Base-by-base conservation (phyloP, 2,113 vertebrate genomes). In the Sturnus vulgaris region DNA sequence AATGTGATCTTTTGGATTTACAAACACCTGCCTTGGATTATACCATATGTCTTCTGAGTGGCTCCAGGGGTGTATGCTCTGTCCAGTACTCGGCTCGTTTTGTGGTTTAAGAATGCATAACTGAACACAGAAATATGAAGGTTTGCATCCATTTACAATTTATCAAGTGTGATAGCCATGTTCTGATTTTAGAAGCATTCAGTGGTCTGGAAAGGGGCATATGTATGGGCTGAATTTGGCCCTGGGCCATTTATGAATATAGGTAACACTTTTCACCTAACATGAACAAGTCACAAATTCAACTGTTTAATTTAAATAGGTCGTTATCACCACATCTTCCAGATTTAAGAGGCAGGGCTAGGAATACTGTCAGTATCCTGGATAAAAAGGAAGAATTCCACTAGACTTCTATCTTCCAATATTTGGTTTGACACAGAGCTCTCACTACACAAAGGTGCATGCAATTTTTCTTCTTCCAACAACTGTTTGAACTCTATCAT, bases 1-100 rank as follows among this genome's bases (percentile, higher is more conserved):
- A 88, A 92, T 97, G 89, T 97, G 91, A 97, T 97, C 93, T 93
- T 94, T 69, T 59, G 95, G 96, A 96, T 97, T 96, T 97, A 97
- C 69, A 97, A 94, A 97, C 96, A 97, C 87, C 94, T 86, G 61
- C 87, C 90, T 95, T 95, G 94, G 81, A 96, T 94, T 95, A 92
- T 93, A 87, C 76, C 93, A 91, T 93, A 93, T 93, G 92, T 95
- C 89, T 97, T 89, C 91, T 63, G 78, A 89, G 95, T 97, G 94
- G 92, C 81, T 96, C 70, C 86, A 84, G 80, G 92, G 86, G 44
- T 93, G 79, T 90, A 95, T 49, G 76, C 71, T 96, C 86, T 96
- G 93, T 89, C 87, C 83, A 93, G 86, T 87, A 73, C 82, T 94
- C 30, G 4, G n/a, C 40, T 75, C 93, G 81, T 72, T 86, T 91